phyloP scores from a whole-genome alignment of 2,888 invertebrate species.

The Marasmarcha lunaedactyla region DNA sequence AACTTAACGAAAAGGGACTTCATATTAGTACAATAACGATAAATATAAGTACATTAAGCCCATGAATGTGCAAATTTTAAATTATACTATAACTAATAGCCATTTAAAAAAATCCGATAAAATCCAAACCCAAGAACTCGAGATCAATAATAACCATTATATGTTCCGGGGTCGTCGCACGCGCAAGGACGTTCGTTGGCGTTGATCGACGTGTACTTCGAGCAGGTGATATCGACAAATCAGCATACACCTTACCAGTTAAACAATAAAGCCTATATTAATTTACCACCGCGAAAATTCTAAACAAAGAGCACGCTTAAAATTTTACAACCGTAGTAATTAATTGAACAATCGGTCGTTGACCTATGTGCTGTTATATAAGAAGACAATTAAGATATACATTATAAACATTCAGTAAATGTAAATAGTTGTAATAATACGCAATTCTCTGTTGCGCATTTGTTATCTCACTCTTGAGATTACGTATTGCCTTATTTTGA shows the following conservation, averaged over 20 bases:
- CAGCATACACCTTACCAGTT: neutral
- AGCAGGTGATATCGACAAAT: neutral
- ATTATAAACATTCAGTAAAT: neutral
- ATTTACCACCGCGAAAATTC: neutral
- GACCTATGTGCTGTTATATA: constrained; percentile 3
- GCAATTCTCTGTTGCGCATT: too few species aligned
- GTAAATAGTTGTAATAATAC: too few species aligned
- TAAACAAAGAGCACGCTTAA: constrained; percentile 4
- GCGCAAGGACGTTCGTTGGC: constrained; percentile 49
- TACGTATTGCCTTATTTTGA: too few species aligned
- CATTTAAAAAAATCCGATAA: too few species aligned
- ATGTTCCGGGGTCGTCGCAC: constrained; percentile 56
- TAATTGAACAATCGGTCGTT: constrained; percentile 2
- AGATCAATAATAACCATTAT: too few species aligned
- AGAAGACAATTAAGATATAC: neutral
- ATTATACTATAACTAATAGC: too few species aligned
- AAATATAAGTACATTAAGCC: too few species aligned
- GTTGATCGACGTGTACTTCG: constrained; percentile 21
- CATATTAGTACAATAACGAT: too few species aligned
- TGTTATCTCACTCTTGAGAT: too few species aligned
- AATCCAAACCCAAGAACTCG: too few species aligned
- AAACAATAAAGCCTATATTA: neutral
- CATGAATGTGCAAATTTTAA: too few species aligned
- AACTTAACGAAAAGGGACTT: too few species aligned
- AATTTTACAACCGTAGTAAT: constrained; percentile 1